Evolutionary conservation across 2,797 vertebrate species (phyloP).

Genomic region (Myripristis murdjan): DNA sequence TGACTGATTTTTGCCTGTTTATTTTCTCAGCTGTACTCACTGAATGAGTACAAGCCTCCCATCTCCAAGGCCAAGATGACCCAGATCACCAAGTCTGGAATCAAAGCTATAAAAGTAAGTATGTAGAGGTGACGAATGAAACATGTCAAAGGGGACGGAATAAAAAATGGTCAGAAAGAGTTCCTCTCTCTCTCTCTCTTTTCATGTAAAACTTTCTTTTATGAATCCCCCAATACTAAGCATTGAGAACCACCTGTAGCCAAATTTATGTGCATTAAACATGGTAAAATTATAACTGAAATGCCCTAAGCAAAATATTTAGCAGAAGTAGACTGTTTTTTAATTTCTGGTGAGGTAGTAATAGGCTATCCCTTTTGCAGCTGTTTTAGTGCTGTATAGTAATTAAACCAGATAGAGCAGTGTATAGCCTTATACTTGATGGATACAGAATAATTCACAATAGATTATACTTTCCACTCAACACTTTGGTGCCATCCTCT

Average conservation of each 20-base stretch:
- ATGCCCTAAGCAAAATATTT: not conserved
- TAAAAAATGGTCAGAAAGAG: constrained; percentile 18
- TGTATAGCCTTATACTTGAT: not conserved
- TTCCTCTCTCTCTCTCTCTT: not conserved
- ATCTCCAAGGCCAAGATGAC: constrained; percentile 99
- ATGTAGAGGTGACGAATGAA: constrained; percentile 61
- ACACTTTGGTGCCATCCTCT: not conserved
- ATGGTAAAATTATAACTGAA: too few relatives aligned
- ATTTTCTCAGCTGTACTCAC: constrained; percentile 92
- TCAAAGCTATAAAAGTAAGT: constrained; percentile 99
- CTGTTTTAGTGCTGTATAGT: not conserved
- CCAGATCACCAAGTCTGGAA: constrained; percentile 99
- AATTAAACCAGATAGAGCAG: too few relatives aligned
- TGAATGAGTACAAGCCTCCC: constrained; percentile 99
- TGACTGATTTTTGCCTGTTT: constrained; percentile 44
- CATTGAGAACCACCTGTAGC: too few relatives aligned
- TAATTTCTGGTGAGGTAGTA: not conserved
- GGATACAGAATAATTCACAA: not conserved
- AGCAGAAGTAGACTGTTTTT: not conserved
- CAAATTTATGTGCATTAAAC: too few relatives aligned
- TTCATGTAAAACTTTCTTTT: not conserved
- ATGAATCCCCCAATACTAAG: too few relatives aligned
- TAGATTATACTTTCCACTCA: too few relatives aligned
- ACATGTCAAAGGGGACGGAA: constrained; percentile 36
- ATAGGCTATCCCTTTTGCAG: not conserved